phyloP scores from a whole-genome alignment of 2,888 invertebrate species.

The Oasisia sp. region DNA sequence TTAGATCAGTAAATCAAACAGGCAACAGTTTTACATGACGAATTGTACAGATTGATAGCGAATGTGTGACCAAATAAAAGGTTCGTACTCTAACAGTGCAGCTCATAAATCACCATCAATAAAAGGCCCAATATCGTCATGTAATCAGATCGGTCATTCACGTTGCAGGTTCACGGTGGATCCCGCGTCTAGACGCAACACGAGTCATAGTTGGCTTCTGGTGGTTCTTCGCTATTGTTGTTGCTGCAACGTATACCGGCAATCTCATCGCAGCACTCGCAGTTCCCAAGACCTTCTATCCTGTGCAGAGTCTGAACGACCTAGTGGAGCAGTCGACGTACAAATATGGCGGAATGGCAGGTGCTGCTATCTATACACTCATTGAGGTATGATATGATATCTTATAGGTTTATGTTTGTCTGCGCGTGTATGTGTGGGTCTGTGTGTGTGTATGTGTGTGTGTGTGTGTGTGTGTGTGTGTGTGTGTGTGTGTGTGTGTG shows the following conservation, averaged over 20 bases:
- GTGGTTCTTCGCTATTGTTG: conserved; percentile 36
- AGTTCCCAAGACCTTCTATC: conserved; percentile 30
- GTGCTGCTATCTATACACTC: conserved; percentile 27
- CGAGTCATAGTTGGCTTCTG: conserved; percentile 33
- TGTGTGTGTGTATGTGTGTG: no score
- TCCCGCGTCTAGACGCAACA: conserved; percentile 21
- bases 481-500: no score
- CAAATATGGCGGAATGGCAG: conserved; percentile 30
- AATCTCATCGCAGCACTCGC: conserved; percentile 37
- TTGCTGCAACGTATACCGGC: conserved; percentile 35
- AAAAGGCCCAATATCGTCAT: not conserved
- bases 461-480: no score
- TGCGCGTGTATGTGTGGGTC: no score
- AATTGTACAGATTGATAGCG: no score
- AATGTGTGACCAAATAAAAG: no score
- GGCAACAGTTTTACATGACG: no score
- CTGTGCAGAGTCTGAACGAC: conserved; percentile 32
- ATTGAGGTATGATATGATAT: conserved; percentile 9
- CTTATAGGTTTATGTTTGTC: no score
- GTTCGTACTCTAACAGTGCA: no score
- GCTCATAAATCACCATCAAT: no score
- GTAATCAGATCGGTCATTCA: not conserved
- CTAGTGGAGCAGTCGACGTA: conserved; percentile 30
- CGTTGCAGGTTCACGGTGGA: conserved; percentile 31
- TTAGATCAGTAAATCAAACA: no score